These are phyloP conservation scores for Seriola quinqueradiata DNA, from an alignment of 2,113 vertebrate genomes.

Conservation along the genomic window DNA sequence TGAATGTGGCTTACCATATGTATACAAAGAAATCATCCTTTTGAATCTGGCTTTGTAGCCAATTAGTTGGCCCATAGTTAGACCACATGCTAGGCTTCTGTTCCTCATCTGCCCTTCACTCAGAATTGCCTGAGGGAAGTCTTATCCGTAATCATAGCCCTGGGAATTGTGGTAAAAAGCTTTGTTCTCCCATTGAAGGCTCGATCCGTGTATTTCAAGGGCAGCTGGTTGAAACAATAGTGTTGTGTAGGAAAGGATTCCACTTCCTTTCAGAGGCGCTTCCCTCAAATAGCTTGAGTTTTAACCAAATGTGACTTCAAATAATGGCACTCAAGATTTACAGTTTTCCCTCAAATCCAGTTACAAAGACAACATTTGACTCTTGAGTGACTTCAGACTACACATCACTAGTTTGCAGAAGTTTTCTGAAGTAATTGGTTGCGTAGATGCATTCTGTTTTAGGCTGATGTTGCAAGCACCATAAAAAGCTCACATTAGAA, in stretches of 20 bases:
- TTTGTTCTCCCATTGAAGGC: slow-evolving; percentile 62
- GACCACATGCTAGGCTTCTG: slow-evolving; percentile 59
- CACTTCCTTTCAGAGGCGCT: slow-evolving; percentile 1
- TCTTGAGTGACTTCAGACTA: slow-evolving; percentile 26
- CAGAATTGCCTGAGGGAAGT: slow-evolving; percentile 60
- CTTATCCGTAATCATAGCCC: slow-evolving; percentile 70
- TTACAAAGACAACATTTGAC: slow-evolving; percentile 12
- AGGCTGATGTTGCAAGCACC: slow-evolving; percentile 26
- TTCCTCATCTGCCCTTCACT: slow-evolving; percentile 69
- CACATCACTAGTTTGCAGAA: slow-evolving; percentile 13
- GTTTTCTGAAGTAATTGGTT: slow-evolving; percentile 14
- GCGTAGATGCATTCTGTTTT: slow-evolving; percentile 38
- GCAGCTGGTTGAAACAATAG: slow-evolving; percentile 43
- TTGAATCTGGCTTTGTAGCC: slow-evolving; percentile 19
- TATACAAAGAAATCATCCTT: slow-evolving; percentile 18
- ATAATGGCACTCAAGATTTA: slow-evolving; percentile 25
- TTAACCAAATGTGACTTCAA: slow-evolving; percentile 6
- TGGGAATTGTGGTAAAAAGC: slow-evolving; percentile 70
- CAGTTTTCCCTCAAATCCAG: neutral
- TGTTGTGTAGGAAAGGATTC: neutral
- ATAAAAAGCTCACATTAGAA: slow-evolving; percentile 62
- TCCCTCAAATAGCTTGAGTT: neutral
- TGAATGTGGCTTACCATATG: slow-evolving; percentile 27
- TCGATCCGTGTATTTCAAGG: slow-evolving; percentile 58
- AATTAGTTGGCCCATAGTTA: slow-evolving; percentile 53